phyloP scores from a whole-genome alignment of 53 echinoderm and acorn worm genomes.

The Hippasteria phrygiana region DNA sequence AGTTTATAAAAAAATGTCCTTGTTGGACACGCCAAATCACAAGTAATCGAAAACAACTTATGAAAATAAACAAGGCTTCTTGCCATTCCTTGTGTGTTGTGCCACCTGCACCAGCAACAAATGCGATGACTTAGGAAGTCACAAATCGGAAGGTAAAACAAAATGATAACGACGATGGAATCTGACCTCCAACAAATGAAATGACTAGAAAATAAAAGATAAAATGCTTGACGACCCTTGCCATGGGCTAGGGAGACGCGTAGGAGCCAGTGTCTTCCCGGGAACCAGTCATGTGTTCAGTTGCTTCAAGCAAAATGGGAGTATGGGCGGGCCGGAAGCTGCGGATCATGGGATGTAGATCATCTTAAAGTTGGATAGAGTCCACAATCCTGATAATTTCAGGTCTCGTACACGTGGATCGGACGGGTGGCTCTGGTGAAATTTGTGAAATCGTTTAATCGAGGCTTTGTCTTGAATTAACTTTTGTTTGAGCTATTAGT shows the following conservation, averaged over 20 bases:
- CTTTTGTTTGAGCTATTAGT: too few relatives aligned
- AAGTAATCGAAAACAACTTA: too few relatives aligned
- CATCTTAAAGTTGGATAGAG: neutral
- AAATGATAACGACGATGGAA: constrained; percentile 11
- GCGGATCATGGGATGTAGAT: neutral
- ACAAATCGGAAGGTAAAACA: neutral
- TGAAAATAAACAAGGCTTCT: too few relatives aligned
- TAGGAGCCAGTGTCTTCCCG: constrained; percentile 21
- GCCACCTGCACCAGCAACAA: too few relatives aligned
- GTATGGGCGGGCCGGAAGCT: neutral
- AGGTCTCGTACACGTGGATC: too few relatives aligned
- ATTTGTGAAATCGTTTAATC: too few relatives aligned
- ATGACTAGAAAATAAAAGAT: neutral
- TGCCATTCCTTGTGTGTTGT: too few relatives aligned
- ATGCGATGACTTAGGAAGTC: neutral
- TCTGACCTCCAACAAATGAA: neutral
- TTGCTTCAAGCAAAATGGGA: neutral
- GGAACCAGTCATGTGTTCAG: constrained; percentile 15
- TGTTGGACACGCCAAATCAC: too few relatives aligned
- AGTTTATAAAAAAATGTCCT: too few relatives aligned
- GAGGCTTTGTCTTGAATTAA: too few relatives aligned
- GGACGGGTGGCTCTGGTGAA: too few relatives aligned
- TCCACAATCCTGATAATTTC: too few relatives aligned
- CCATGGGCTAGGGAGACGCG: neutral
- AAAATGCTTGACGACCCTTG: neutral